phyloP scores from a whole-genome alignment of 2,888 invertebrate genomes.

The Arctia plantaginis region DNA sequence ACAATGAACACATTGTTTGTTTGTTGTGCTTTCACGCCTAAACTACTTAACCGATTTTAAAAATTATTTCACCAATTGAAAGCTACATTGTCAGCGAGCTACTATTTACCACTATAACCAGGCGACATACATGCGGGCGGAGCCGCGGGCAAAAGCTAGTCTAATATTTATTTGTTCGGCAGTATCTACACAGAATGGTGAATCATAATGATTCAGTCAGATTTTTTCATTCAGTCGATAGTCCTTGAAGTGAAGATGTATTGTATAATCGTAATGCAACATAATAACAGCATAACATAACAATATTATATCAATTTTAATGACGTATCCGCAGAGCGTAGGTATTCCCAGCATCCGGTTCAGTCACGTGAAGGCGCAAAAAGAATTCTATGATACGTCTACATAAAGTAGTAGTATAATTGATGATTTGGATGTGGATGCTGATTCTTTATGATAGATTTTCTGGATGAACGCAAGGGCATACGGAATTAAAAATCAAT shows the following conservation, averaged over 20 bases:
- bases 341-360: slow-evolving; percentile 62
- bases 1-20: no score
- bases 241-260: not conserved
- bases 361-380: slow-evolving; percentile 15
- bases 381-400: slow-evolving; percentile 1
- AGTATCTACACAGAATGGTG: not conserved
- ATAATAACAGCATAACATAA: slow-evolving; percentile 3
- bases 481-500: not conserved
- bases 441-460: not conserved
- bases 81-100: no score
- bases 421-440: slow-evolving; percentile 1
- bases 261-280: not conserved
- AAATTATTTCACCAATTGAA: no score
- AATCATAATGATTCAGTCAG: not conserved
- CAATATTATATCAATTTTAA: not conserved
- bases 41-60: no score
- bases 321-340: slow-evolving; percentile 16
- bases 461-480: no score
- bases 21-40: no score
- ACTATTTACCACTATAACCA: no score
- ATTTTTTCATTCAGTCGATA: not conserved
- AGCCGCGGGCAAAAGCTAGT: no score
- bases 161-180: no score
- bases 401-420: not conserved
- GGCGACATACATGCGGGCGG: no score